Evolutionary conservation across 2,888 invertebrate genomes (phyloP).

Genomic region (Drosophila paramelanica): DNA sequence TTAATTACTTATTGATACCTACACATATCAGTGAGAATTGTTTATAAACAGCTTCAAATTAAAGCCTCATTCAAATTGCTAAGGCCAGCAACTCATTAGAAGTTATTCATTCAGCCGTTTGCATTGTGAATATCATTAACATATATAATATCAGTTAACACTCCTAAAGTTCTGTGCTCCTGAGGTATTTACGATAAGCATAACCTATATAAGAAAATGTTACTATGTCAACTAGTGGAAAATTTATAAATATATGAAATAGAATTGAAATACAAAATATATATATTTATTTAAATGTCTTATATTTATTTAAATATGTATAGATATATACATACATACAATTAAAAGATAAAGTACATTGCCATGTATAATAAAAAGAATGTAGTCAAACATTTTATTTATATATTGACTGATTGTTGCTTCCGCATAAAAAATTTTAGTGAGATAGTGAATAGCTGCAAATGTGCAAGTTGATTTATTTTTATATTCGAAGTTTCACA

Average conservation of each 20-base stretch:
- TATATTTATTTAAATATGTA: conserved; percentile 24
- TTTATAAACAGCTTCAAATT: conserved; percentile 38
- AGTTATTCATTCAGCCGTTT: conserved; percentile 11
- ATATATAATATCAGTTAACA: conserved; percentile 39
- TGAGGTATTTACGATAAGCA: conserved; percentile 29
- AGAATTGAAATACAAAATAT: conserved; percentile 29
- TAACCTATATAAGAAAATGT: conserved; percentile 41
- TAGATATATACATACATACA: conserved; percentile 32
- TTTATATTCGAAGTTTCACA: no score
- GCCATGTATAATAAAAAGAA: conserved; percentile 28
- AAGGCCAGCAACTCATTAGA: conserved; percentile 14
- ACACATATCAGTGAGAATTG: conserved; percentile 65
- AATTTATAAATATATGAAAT: conserved; percentile 32
- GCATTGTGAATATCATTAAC: conserved; percentile 59
- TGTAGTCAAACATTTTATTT: not conserved
- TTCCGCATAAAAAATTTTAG: no score
- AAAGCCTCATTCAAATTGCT: conserved; percentile 44
- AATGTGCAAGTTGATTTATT: not conserved
- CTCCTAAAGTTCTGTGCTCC: conserved; percentile 11
- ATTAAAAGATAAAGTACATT: conserved; percentile 34
- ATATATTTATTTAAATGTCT: conserved; percentile 17
- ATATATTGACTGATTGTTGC: not conserved
- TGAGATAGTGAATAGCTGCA: not conserved
- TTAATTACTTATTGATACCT: conserved; percentile 35
- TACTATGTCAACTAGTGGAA: conserved; percentile 57